These are phyloP conservation scores for Amblyjoppa proteus DNA, from an alignment of 2,888 invertebrate species.

Conservation along the genomic window DNA sequence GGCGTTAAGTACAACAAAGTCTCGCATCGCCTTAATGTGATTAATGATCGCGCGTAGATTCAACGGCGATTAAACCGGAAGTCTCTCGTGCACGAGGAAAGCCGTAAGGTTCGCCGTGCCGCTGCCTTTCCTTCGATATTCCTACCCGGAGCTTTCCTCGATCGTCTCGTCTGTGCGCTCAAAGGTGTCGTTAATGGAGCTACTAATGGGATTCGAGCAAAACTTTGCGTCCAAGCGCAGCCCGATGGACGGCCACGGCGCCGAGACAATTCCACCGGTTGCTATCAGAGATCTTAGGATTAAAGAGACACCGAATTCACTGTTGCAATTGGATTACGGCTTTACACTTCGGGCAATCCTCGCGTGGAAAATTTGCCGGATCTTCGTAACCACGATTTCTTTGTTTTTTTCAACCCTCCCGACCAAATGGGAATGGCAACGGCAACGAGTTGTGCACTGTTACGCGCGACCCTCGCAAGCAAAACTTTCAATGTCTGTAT, in stretches of 20 bases:
- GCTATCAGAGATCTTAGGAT: background rate
- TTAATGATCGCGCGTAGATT: background rate
- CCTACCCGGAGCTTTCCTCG: background rate
- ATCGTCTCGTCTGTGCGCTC: background rate
- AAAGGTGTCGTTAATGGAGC: constrained; percentile 45
- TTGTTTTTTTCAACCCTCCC: background rate
- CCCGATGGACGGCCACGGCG: background rate
- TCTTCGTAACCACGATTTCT: background rate
- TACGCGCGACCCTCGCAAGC: background rate
- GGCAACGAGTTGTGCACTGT: background rate
- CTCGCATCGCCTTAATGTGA: background rate
- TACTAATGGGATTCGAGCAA: constrained; percentile 48
- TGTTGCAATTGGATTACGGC: background rate
- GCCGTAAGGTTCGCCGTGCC: background rate
- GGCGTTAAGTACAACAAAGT: too few species aligned
- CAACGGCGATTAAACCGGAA: background rate
- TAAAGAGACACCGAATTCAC: background rate
- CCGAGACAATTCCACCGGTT: background rate
- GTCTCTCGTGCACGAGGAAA: background rate
- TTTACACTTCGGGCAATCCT: background rate
- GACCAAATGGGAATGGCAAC: background rate
- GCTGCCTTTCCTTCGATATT: background rate
- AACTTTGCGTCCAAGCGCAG: background rate
- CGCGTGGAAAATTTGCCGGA: background rate
- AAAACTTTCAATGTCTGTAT: constrained; percentile 16